Evolutionary conservation across 1,140 invertebrate genomes (phyloP), one percentile per base, ranked within the genome.

Genomic region (Contarinia nasturtii): DNA sequence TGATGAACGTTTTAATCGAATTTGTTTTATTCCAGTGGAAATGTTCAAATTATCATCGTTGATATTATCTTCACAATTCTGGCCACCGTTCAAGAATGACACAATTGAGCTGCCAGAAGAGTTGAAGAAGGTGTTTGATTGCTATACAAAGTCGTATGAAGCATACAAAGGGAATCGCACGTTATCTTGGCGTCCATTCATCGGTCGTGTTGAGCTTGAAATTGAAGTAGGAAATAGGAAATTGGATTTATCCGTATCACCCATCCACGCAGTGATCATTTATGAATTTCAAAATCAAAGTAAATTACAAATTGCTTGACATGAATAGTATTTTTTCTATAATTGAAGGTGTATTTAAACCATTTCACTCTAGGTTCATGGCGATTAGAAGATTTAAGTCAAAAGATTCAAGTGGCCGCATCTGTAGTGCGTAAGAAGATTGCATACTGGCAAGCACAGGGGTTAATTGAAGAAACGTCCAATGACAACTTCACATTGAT

Each of bases 11-110:
- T 36, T 36, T n/a, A n/a, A 14, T 38, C 12, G 14, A n/a, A 38
- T 17, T 18, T 45, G 7, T 37, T 40, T 36, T 8, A 21, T 50
- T 49, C 17, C 38, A 63, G 60, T 51, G 48, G 58, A 59, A 44
- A 36, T 54, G 27, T 62, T 63, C 51, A 55, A 60, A 21, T 73
- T 83, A 8, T 81, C 78, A 20, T 81, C 86, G 2, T 77, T 96
- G 57, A 91, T 98, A 50, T 67, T 98, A 10, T 98, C 93, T 0
- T 87, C 89, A n/a, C 91, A 98, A 59, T 98, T 97, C 71, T 99
- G 95, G 95, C 94, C 95, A 1, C 76, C 84, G 17, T 90, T 97
- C 50, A 88, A 95, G 60, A 90, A 94, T 60, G 91, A 96, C 67
- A 88, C 82, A 53, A 67, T 98, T 7, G 81, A 90, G 55, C 60